Conservation (phyloP, 2,888 invertebrate genomes). For the Drosophila pegasa region DNA sequence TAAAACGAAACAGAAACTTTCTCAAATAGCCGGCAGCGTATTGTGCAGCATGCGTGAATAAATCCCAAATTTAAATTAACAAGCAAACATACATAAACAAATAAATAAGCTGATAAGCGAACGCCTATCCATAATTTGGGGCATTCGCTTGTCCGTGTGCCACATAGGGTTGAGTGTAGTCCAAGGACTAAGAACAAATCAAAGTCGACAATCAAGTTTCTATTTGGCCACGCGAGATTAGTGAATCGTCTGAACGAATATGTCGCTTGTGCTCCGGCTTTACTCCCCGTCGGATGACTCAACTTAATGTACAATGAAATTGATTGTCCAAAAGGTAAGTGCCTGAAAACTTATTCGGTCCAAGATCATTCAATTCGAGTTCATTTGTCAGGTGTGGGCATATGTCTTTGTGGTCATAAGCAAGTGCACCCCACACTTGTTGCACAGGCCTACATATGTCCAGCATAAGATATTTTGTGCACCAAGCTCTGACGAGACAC, state of each 20-base stretch:
- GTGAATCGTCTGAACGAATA: slow-evolving; percentile 4
- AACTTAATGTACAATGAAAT: slow-evolving; percentile 85
- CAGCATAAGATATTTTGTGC: slow-evolving; percentile 2
- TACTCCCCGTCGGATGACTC: slow-evolving; percentile 21
- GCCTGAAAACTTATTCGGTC: not conserved
- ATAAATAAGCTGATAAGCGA: slow-evolving; percentile 28
- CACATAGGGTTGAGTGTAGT: not conserved
- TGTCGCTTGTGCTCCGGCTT: slow-evolving; percentile 3
- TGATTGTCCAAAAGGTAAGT: slow-evolving; percentile 85
- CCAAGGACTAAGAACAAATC: not conserved
- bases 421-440: slow-evolving; percentile 39
- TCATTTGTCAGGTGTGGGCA: not conserved
- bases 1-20: slow-evolving; percentile 59
- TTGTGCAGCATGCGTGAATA: slow-evolving; percentile 37
- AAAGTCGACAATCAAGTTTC: not conserved
- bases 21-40: slow-evolving; percentile 58
- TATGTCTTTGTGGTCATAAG: not conserved
- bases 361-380: not conserved
- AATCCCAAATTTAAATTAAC: slow-evolving; percentile 60
- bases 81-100: slow-evolving; percentile 50
- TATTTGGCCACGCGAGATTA: slow-evolving; percentile 27
- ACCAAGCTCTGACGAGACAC: slow-evolving; percentile 3
- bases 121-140: slow-evolving; percentile 6
- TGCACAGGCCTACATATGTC: slow-evolving; percentile 34
- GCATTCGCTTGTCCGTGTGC: not conserved